Base-by-base conservation (phyloP, 2,888 invertebrate genomes). In the Penaeus monodon region DNA sequence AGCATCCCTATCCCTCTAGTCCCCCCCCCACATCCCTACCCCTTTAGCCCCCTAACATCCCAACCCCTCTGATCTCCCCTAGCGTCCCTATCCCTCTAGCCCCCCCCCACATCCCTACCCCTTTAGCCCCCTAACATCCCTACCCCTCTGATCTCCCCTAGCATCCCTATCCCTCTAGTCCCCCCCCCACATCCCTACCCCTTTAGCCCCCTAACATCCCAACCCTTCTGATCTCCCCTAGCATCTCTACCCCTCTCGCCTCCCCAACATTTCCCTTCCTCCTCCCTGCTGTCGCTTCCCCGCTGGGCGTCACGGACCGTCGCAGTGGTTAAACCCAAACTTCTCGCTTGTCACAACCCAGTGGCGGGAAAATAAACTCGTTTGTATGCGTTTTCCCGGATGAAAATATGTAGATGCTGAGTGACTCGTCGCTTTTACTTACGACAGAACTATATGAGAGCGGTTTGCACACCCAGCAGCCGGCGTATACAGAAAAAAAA, bases 391-490 rank as follows among this genome's bases (percentile, higher is more conserved):
- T 84, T 63, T 57, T 22, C 66, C 65, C 49, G 63, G 84, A 84
- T 84, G 84, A 84, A 84, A 84, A 84, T 84, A 84, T 84, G 84
- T 84, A 84, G 84, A 84, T 84, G 84, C 78, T 66, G 78, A 78
- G 66, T 80, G 33, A 27, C 80, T 38, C 80, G 33, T 14, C 17
- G 64, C 80, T 22, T 27, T 64, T 14, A 27, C 77, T 27, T 49
- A 33, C 29, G 29, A 44, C 63, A 73, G 38, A 33, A 73, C 73
- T 20, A 57, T 57, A 57, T 57, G 57, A 57, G 57, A 57, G 57
- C 1, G 57, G 57, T 57, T 57, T 14, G 57, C 57, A 57, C 57
- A 57, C 17, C 57, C 57, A 57, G 57, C 57, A 57, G 57, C 57
- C 57, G 17, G 57, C 17, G 17, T 57, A 57, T 57, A 57, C 57